phyloP scores from a whole-genome alignment of 2,888 invertebrate genomes.

The Diaprepes abbreviatus region DNA sequence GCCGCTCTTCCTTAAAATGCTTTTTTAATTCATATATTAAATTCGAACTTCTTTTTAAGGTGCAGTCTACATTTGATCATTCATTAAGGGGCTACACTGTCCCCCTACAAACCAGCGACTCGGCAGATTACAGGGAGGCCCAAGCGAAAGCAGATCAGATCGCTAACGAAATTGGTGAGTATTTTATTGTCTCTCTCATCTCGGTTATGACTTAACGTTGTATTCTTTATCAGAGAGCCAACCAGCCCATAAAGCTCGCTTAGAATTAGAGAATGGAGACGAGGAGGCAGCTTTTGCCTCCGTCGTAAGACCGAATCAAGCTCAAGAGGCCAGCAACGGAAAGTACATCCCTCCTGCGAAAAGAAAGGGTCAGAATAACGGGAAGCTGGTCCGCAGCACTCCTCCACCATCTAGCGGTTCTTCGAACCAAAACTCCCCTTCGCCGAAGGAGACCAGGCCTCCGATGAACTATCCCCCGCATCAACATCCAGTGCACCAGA shows the following conservation, averaged over 20 bases:
- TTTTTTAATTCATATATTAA: too few species aligned
- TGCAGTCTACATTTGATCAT: slow-evolving; percentile 90
- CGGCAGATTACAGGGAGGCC: slow-evolving; percentile 85
- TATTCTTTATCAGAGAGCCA: slow-evolving; percentile 63
- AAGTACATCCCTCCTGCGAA: slow-evolving; percentile 79
- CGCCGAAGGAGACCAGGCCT: slow-evolving; percentile 59
- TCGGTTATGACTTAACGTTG: background rate
- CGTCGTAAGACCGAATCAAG: slow-evolving; percentile 75
- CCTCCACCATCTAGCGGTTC: slow-evolving; percentile 68
- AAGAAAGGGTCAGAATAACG: slow-evolving; percentile 79
- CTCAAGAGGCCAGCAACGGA: slow-evolving; percentile 50
- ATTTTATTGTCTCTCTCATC: background rate
- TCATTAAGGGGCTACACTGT: slow-evolving; percentile 93
- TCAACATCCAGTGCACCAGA: slow-evolving; percentile 55
- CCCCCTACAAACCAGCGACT: slow-evolving; percentile 86
- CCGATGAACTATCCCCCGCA: slow-evolving; percentile 53
- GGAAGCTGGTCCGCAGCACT: slow-evolving; percentile 77
- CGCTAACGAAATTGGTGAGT: slow-evolving; percentile 80
- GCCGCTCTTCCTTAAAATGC: too few species aligned
- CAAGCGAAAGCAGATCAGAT: slow-evolving; percentile 91
- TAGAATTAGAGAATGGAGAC: slow-evolving; percentile 92
- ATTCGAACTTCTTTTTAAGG: slow-evolving; percentile 24
- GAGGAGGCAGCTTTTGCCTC: slow-evolving; percentile 91
- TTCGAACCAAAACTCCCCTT: slow-evolving; percentile 63
- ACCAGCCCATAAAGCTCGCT: slow-evolving; percentile 66